Evolutionary conservation across 2,797 vertebrate species (phyloP), one percentile per base, ranked within the genome.

Genomic region (Morus bassanus): DNA sequence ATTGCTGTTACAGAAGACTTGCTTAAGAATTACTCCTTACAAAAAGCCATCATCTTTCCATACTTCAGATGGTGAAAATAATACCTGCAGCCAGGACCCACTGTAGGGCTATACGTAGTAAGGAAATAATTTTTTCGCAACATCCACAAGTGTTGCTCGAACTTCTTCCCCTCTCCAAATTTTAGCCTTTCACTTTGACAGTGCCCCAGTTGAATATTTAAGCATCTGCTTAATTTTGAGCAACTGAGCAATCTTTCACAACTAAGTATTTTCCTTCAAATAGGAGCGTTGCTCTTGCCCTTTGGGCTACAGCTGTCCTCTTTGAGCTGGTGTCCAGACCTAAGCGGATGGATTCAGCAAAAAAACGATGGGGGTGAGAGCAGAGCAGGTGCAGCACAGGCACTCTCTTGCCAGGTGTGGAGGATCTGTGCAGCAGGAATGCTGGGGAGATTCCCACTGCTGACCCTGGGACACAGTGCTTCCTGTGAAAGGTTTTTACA

Each of bases 331-430:
- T 59, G 30, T 30, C 23, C 65, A 65, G 35, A 17, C 9, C 7
- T 2, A 63, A 37, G 65, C 10, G 33, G 43, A 21, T 5, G 11
- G 30, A 50, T 33, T 61, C 18, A 24, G 5, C 21, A 6, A 27
- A 21, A 67, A 74, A 35, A 35, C 7, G 19, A 14, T 4, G 30
- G 5, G 14, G 19, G 18, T 0, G 7, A 46, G 51, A 39, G 39
- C 28, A 39, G 43, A 37, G 24, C n/a, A 41, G 37, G 25, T 25
- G 65, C n/a, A 35, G 45, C 18, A 4, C 25, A 35, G 45, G 16
- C 2, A 4, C 3, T 10, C 8, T n/a, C 74, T 31, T 43, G 53
- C 30, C 6, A 6, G 15, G 22, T 0, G 2, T 8, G 23, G 56
- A 63, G 23, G 25, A 48, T 31, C 7, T 9, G 9, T 1, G 5